Percentiles rank a stretch among this genome's conserved stretches.
Conservation (phyloP, 2,113 vertebrate genomes). For the Apistogramma diplotaenia region DNA sequence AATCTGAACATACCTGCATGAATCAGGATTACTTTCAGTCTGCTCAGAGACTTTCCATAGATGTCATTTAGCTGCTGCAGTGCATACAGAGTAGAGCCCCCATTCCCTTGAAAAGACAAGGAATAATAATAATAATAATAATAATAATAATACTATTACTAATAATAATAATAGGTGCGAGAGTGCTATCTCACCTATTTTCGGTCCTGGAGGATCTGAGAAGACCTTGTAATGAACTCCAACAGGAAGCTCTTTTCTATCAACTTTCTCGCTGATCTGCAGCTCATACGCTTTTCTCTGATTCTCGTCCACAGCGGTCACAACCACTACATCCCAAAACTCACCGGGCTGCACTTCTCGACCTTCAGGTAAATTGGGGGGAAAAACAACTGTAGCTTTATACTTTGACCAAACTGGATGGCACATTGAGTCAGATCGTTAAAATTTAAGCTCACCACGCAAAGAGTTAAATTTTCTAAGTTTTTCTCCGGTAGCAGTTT, state of each 20-base stretch:
- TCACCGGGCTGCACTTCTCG: constrained; percentile 63
- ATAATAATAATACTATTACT: neutral
- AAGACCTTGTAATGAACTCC: constrained; percentile 83
- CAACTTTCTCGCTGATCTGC: constrained; percentile 82
- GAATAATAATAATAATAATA: neutral
- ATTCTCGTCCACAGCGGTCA: constrained; percentile 84
- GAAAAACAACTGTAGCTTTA: neutral
- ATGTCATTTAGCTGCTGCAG: constrained; percentile 79
- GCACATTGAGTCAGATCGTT: neutral
- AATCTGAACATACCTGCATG: constrained; percentile 79
- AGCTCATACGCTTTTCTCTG: constrained; percentile 84
- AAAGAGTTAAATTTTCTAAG: constrained; percentile 71
- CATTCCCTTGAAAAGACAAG: constrained; percentile 82
- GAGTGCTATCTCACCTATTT: constrained; percentile 76
- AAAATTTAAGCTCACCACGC: constrained; percentile 46
- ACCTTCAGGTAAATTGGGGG: constrained; percentile 62
- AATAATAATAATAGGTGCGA: neutral
- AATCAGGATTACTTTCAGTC: constrained; percentile 84
- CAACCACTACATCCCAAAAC: constrained; percentile 88
- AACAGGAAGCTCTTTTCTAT: constrained; percentile 81
- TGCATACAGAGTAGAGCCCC: constrained; percentile 88
- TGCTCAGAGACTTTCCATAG: constrained; percentile 80
- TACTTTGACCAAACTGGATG: neutral
- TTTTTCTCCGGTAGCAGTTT: constrained; percentile 72
- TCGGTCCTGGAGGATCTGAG: constrained; percentile 84